Evolutionary conservation across 2,113 vertebrate genomes (phyloP).

Genomic region (Rhodinocichla rosea): DNA sequence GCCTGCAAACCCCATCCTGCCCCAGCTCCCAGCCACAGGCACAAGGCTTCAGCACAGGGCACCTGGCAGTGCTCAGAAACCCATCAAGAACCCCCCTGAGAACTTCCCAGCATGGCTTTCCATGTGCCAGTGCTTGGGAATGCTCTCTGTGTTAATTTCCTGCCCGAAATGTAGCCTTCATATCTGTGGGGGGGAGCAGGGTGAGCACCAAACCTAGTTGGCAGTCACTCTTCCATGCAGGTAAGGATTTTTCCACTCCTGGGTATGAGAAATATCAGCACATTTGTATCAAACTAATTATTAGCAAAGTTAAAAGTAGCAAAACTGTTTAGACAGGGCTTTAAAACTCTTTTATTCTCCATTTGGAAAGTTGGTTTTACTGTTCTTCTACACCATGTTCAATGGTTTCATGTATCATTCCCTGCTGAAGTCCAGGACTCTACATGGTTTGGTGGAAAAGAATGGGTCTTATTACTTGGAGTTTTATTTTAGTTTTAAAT

Average conservation of each 20-base stretch:
- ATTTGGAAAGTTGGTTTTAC: not conserved
- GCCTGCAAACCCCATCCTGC: not conserved
- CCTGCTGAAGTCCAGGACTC: not conserved
- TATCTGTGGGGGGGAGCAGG: not conserved
- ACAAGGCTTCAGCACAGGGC: not conserved
- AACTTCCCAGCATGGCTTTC: not conserved
- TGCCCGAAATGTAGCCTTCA: not conserved
- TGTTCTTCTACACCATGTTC: not conserved
- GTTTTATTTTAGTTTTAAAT: slow-evolving; percentile 34
- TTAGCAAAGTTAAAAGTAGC: not conserved
- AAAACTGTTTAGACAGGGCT: not conserved
- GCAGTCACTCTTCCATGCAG: not conserved
- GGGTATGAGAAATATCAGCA: not conserved
- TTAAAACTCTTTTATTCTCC: not conserved
- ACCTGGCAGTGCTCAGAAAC: not conserved
- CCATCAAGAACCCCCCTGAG: not conserved
- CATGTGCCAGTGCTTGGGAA: fast-evolving
- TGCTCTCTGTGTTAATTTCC: not conserved
- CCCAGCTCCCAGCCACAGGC: not conserved
- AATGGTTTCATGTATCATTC: not conserved
- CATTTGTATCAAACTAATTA: not conserved
- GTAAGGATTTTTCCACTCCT: not conserved
- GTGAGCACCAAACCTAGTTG: not conserved
- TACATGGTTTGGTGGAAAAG: not conserved
- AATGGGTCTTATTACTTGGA: not conserved